Base-by-base conservation (phyloP, 2,113 vertebrate genomes). In the western clawed frog (Xenopus tropicalis) region DNA sequence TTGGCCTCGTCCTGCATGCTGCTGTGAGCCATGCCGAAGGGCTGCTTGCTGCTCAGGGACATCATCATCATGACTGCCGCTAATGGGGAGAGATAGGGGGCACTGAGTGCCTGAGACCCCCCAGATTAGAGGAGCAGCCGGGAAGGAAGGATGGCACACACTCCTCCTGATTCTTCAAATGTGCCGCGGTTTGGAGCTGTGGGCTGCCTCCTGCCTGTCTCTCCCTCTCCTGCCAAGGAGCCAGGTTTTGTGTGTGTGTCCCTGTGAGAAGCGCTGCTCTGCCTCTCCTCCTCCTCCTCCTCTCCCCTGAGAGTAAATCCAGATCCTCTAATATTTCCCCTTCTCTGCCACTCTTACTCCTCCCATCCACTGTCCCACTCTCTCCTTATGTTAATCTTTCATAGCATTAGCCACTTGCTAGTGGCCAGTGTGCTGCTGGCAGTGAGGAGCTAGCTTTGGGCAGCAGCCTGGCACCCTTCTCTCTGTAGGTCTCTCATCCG, bases 31-130 rank as follows among this genome's bases (percentile, higher is more conserved):
- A 97, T 93, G 83, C 90, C 87, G 82, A 97, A 98, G 70, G 90
- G 88, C 93, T 98, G 96, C 94, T 98, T 98, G 94, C 66, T 75
- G 94, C 93, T 98, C 87, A 98, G 89, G 82, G 95, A 96, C 96
- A 98, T 98, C 96, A 98, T 98, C 95, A 96, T 97, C 93, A 93
- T 97, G 81, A 88, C 93, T 89, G 88, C 88, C 61, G 88, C 29
- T 37, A 37, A 37, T 81, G 80, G 77, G 80, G 79, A 83, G 80
- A 79, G 86, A n/a, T 13, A 88, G 89, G 90, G 87, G 91, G 90
- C 88, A 88, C 88, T 79, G 81, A 82, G 80, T 86, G 82, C 88
- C 78, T 81, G 66, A 81, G 78, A 85, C 81, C 87, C 87, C 85
- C 80, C 51, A 88, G 85, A 86, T 86, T 85, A 83, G 80, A 83